Conservation (phyloP, 2,888 invertebrate genomes). For the Trisateles emortualis region DNA sequence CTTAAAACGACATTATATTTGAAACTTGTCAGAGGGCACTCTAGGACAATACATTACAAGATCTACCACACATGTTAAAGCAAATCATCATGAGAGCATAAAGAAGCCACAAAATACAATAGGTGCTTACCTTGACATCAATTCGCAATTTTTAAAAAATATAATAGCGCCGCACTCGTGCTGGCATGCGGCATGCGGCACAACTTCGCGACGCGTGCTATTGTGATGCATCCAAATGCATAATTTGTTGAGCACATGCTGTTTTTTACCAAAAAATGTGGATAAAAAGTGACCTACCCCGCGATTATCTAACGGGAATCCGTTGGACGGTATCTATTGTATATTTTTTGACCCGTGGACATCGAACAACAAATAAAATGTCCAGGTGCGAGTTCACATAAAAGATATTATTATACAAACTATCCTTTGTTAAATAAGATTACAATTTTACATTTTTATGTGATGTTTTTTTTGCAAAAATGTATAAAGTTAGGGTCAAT, state of each 20-base stretch:
- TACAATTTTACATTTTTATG: slow-evolving; percentile 45
- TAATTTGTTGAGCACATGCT: slow-evolving; percentile 85
- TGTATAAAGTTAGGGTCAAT: slow-evolving; percentile 38
- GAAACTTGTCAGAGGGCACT: slow-evolving; percentile 34
- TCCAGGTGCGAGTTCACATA: slow-evolving; percentile 80
- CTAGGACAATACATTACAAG: slow-evolving; percentile 29
- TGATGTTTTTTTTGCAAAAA: slow-evolving; percentile 38
- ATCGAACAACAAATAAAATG: slow-evolving; percentile 68
- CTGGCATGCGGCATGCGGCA: slow-evolving; percentile 40
- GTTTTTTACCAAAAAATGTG: slow-evolving; percentile 70
- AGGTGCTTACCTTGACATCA: slow-evolving; percentile 71
- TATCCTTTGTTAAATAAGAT: slow-evolving; percentile 52
- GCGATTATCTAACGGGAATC: slow-evolving; percentile 76
- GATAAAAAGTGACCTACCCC: slow-evolving; percentile 81
- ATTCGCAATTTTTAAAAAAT: slow-evolving; percentile 72
- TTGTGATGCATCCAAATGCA: slow-evolving; percentile 84
- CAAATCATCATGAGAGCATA: slow-evolving; percentile 58
- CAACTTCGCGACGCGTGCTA: slow-evolving; percentile 59
- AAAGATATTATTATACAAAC: slow-evolving; percentile 63
- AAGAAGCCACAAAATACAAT: slow-evolving; percentile 67
- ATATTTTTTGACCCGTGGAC: slow-evolving; percentile 82
- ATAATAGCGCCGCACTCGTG: slow-evolving; percentile 70
- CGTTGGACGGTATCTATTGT: slow-evolving; percentile 76
- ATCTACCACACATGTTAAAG: slow-evolving; percentile 39
- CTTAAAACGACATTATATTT: slow-evolving; percentile 25